Percentiles rank a stretch among this genome's conserved stretches.
phyloP scores from a whole-genome alignment of 2,888 invertebrate genomes.

The Neocrepidodera transversa region DNA sequence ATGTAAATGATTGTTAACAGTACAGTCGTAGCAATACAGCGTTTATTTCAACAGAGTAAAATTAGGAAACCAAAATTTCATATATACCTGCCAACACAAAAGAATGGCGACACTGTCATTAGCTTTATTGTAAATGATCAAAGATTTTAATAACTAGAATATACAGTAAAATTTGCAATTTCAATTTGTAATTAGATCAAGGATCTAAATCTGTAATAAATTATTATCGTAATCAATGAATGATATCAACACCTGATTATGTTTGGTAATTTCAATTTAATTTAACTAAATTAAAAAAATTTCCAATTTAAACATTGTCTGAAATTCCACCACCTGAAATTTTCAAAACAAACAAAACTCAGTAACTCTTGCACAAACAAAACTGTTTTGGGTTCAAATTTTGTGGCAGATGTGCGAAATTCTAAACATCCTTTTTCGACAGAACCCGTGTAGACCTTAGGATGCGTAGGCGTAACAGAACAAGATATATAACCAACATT shows the following conservation, averaged over 20 bases:
- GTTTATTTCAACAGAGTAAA: slow-evolving; percentile 28
- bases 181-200: slow-evolving; percentile 30
- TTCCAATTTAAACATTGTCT: too few species aligned
- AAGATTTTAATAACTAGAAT: not conserved
- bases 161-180: slow-evolving; percentile 12
- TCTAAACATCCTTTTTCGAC: not conserved
- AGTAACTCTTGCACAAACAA: slow-evolving; percentile 7
- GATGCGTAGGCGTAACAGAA: not conserved
- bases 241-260: not conserved
- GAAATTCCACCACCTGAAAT: not conserved
- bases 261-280: not conserved
- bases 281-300: too few species aligned
- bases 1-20: slow-evolving; percentile 20
- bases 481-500: not conserved
- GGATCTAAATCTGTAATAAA: slow-evolving; percentile 29
- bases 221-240: slow-evolving; percentile 23
- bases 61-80: slow-evolving; percentile 35
- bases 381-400: not conserved
- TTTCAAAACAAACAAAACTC: not conserved
- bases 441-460: not conserved
- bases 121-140: not conserved
- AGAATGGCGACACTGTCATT: slow-evolving; percentile 30
- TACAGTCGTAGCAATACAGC: slow-evolving; percentile 19
- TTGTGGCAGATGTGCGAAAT: slow-evolving; percentile 1
- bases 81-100: slow-evolving; percentile 28